These are phyloP conservation scores for Pseudochirops corinnae DNA, from an alignment of 2,797 vertebrate species.

Conservation along the genomic window DNA sequence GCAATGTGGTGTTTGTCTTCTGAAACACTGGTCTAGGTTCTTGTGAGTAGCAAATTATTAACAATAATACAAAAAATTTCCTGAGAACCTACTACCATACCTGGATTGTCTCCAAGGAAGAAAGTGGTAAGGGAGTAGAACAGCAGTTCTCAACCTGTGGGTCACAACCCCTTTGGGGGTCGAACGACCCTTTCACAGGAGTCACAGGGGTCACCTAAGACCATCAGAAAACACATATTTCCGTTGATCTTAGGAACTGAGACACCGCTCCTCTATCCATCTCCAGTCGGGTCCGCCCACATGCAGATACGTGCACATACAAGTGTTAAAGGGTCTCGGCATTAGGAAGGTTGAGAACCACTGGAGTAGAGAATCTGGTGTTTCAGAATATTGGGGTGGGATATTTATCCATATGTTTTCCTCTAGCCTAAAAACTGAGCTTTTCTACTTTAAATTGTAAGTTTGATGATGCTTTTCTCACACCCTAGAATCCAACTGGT, in stretches of 20 bases:
- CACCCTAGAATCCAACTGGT: neutral
- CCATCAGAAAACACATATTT: too few species aligned
- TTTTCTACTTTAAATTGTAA: slow-evolving; percentile 47
- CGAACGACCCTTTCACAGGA: too few species aligned
- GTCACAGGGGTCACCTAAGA: too few species aligned
- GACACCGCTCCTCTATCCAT: too few species aligned
- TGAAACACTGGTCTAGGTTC: slow-evolving; percentile 23
- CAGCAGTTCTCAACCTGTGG: too few species aligned
- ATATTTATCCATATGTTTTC: slow-evolving; percentile 48
- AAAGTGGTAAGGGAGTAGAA: neutral
- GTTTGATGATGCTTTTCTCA: slow-evolving; percentile 30
- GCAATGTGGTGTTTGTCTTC: neutral
- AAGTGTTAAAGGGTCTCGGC: too few species aligned
- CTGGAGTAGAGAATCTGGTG: slow-evolving; percentile 19
- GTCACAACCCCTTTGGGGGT: too few species aligned
- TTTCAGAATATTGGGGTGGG: slow-evolving; percentile 30
- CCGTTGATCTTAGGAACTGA: too few species aligned
- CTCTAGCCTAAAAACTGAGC: slow-evolving; percentile 8
- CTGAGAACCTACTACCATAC: slow-evolving; percentile 63
- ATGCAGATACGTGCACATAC: too few species aligned
- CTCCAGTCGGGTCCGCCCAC: too few species aligned
- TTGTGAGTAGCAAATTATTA: slow-evolving; percentile 60
- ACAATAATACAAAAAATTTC: slow-evolving; percentile 59
- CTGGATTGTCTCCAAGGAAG: slow-evolving; percentile 47
- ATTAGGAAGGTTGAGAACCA: too few species aligned